These are phyloP conservation scores for Drosophila quadrilineata DNA, from an alignment of 1,140 invertebrate genomes.

Conservation along the genomic window DNA sequence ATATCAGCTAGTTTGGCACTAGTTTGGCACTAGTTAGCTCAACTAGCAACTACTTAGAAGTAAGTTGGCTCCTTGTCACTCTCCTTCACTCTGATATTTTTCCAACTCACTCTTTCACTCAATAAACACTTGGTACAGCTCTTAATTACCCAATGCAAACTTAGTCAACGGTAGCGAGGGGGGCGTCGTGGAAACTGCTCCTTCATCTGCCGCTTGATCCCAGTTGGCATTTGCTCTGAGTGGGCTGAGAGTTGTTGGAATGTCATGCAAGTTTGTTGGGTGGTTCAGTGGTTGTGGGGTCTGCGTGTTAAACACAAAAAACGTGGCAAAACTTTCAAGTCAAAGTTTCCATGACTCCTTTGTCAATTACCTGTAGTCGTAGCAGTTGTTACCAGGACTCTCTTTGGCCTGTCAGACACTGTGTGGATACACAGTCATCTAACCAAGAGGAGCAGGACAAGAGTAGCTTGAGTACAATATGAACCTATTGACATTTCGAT, in stretches of 20 bases:
- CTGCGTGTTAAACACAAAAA: slow-evolving; percentile 74
- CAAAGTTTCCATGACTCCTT: slow-evolving; percentile 77
- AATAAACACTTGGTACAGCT: slow-evolving; percentile 77
- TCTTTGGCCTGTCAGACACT: background rate
- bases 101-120: slow-evolving; percentile 37
- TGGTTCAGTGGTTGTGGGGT: too few relatives aligned
- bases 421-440: too few relatives aligned
- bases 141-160: slow-evolving; percentile 78
- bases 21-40: slow-evolving; percentile 40
- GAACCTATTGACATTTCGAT: slow-evolving; percentile 67
- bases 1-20: slow-evolving; percentile 19
- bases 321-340: slow-evolving; percentile 73
- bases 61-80: slow-evolving; percentile 11
- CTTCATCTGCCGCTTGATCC: slow-evolving; percentile 26
- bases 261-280: slow-evolving; percentile 74
- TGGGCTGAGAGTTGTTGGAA: slow-evolving; percentile 20
- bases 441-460: background rate
- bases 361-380: slow-evolving; percentile 75
- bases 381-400: background rate
- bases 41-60: slow-evolving; percentile 41
- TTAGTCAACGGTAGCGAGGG: slow-evolving; percentile 41
- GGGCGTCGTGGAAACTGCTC: too few relatives aligned
- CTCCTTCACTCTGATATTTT: slow-evolving; percentile 46
- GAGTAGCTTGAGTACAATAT: slow-evolving; percentile 28
- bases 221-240: slow-evolving; percentile 21